Evolutionary conservation across 1,140 invertebrate genomes (phyloP), one percentile per base, ranked within the genome.

Genomic region (Nomia melanderi): DNA sequence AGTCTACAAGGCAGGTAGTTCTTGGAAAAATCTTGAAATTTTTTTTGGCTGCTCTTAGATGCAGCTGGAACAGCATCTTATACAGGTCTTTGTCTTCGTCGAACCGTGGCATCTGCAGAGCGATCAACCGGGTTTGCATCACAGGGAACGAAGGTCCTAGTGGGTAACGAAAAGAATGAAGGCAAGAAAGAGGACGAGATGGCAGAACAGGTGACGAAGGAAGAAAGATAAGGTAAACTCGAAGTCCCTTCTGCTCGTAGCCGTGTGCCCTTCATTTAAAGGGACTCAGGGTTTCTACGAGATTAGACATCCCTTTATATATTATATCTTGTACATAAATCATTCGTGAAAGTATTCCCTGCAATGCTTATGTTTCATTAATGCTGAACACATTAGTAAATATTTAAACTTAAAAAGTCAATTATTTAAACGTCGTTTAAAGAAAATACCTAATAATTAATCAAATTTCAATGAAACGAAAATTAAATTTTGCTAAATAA

Each of bases 181-280:
- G 12, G 57, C 27, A 53, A 39, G 62, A 50, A 44, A 27, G 23
- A 63, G 33, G 47, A 36, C 17, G 33, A 47, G 25, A 47, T 7
- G 67, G 17, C 11, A 27, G 23, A 53, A 54, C 23, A 64, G 53
- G n/a, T 41, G 33, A 4, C 25, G 25, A 64, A n/a, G 12, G 39
- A 41, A 25, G 44, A 79, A 44, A 23, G n/a, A 71, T 63, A 41
- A 59, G 57, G 25, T 23, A 14, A 69, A 74, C 14, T 39, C 1
- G 47, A 41, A 54, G 47, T 44, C 39, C 27, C 39, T 82, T 56
- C 27, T 29, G 25, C 41, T 17, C 20, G 23, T 66, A 62, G 9
- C 23, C 39, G 47, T 78, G 60, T n/a, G 57, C 44, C 44, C 17
- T 36, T 9, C 4, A 20, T 81, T 81, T 81, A 81, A 77, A 73